Conservation (phyloP, 2,113 vertebrate species). For the Mus musculus region DNA sequence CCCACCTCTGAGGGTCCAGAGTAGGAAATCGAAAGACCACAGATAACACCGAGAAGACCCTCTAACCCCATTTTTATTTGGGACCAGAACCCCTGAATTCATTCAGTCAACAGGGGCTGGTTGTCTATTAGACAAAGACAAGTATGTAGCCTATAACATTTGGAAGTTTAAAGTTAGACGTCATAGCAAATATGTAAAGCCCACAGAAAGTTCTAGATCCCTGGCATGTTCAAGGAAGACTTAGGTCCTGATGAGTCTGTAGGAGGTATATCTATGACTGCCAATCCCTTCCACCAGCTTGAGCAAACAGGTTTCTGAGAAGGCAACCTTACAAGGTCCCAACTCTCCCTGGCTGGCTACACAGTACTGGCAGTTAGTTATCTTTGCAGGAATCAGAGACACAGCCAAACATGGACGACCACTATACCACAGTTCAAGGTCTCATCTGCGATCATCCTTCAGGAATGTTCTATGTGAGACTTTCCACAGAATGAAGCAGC, state of each 20-base stretch:
- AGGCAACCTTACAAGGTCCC: neutral
- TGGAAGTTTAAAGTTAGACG: conserved; percentile 59
- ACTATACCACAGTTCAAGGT: neutral
- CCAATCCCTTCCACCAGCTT: neutral
- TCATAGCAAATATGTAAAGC: conserved; percentile 5
- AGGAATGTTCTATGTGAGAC: neutral
- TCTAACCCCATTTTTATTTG: conserved; percentile 16
- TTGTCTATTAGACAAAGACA: conserved; percentile 16
- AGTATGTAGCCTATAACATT: conserved; percentile 19
- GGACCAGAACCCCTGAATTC: conserved; percentile 29
- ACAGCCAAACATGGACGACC: neutral
- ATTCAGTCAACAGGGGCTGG: neutral
- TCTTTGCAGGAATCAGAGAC: neutral
- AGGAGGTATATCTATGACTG: neutral
- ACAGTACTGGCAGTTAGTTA: neutral
- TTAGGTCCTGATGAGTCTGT: neutral
- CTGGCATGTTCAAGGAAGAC: conserved; percentile 19
- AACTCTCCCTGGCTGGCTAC: neutral
- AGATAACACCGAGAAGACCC: neutral
- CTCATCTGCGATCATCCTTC: neutral
- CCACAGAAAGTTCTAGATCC: conserved; percentile 56
- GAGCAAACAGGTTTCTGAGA: neutral
- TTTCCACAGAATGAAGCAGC: neutral
- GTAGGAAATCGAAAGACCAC: neutral
- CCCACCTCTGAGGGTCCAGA: neutral